These are phyloP conservation scores for Diphyllodes magnificus DNA, from an alignment of 2,113 vertebrate species.

Conservation along the genomic window DNA sequence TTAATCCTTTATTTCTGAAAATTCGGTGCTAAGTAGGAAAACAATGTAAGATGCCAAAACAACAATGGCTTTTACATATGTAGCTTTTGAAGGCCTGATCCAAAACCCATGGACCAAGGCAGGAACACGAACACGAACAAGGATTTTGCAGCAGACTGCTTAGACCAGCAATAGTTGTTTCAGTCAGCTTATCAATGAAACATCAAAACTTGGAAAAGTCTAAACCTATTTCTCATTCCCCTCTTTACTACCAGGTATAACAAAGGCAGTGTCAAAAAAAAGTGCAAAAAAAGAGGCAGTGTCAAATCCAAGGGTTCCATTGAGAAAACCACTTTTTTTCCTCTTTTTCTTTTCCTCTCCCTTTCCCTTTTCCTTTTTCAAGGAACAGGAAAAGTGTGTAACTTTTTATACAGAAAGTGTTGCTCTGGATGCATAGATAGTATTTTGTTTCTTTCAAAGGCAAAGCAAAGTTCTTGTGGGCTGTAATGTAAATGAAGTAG, in stretches of 20 bases:
- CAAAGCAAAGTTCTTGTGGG: neutral
- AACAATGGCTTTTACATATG: neutral
- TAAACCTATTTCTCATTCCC: neutral
- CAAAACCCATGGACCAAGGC: neutral
- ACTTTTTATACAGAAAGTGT: neutral
- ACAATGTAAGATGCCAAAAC: neutral
- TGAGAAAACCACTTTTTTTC: fast-evolving
- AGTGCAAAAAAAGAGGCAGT: neutral
- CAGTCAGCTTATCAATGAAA: neutral
- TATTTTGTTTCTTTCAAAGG: neutral
- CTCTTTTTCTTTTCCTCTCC: neutral
- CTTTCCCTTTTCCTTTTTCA: neutral
- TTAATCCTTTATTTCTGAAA: slow-evolving; percentile 24
- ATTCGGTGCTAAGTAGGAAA: neutral
- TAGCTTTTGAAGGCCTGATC: neutral
- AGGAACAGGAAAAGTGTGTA: neutral
- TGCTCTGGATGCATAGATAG: neutral
- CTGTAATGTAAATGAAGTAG: neutral
- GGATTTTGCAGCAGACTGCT: neutral
- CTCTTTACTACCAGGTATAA: neutral
- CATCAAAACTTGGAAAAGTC: neutral
- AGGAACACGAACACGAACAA: neutral
- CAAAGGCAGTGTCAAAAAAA: neutral
- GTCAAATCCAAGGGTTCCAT: fast-evolving
- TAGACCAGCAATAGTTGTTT: neutral